phyloP scores from a whole-genome alignment of 2,797 vertebrate genomes.

The Sebastes iracundus region DNA sequence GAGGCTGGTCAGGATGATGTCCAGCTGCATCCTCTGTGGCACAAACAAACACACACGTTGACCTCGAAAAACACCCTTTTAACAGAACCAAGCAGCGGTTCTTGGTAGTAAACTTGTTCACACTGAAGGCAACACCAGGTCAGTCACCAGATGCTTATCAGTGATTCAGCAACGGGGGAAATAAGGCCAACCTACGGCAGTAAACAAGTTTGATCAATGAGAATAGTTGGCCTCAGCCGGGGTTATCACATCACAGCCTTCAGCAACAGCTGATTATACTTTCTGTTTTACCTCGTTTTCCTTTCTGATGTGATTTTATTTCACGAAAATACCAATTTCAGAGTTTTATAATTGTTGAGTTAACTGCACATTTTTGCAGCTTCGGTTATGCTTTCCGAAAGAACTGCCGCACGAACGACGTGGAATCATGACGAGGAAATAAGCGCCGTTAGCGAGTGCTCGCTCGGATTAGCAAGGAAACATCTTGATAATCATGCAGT shows the following conservation, averaged over 20 bases:
- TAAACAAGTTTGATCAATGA: neutral
- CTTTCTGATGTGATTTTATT: neutral
- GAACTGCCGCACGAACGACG: no score
- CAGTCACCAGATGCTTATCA: neutral
- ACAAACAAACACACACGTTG: neutral
- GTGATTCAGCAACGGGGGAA: neutral
- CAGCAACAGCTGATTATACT: neutral
- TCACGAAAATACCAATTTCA: neutral
- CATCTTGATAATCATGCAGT: neutral
- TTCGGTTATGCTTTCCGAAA: no score
- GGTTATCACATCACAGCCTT: neutral
- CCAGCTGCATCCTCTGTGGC: conserved; percentile 92
- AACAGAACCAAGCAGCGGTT: neutral
- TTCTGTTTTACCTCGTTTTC: neutral
- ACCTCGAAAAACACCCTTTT: neutral
- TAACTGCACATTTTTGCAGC: neutral
- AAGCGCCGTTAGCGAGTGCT: no score
- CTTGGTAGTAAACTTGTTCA: neutral
- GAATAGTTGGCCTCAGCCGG: neutral
- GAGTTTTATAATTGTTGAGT: neutral
- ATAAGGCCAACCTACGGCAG: neutral
- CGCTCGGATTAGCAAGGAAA: neutral
- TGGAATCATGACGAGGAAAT: no score
- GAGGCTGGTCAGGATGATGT: conserved; percentile 87
- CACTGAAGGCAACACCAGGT: neutral